Conservation (phyloP, 2,888 invertebrate genomes). For the Ichneumoninae sp. region DNA sequence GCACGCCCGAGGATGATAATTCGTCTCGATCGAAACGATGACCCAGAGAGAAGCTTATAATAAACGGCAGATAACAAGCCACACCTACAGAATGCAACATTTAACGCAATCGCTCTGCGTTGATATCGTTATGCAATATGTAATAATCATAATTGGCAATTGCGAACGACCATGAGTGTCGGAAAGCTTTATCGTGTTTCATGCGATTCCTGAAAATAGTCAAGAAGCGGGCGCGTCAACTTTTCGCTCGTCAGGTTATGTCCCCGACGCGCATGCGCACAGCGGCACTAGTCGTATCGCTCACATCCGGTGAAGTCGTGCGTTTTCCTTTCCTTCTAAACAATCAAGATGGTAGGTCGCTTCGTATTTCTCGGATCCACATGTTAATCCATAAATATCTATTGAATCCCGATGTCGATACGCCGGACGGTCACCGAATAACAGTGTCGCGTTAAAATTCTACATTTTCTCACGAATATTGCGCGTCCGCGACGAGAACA, state of each 20-base stretch:
- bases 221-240: slow-evolving; percentile 36
- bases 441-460: slow-evolving; percentile 2
- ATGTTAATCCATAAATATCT: slow-evolving; percentile 63
- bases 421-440: slow-evolving; percentile 15
- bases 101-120: background rate
- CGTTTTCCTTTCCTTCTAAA: slow-evolving; percentile 77
- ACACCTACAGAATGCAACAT: background rate
- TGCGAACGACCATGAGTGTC: slow-evolving; percentile 11
- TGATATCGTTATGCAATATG: slow-evolving; percentile 12
- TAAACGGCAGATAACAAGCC: slow-evolving; percentile 19
- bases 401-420: slow-evolving; percentile 42
- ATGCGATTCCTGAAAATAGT: slow-evolving; percentile 44
- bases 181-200: slow-evolving; percentile 13
- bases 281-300: slow-evolving; percentile 28
- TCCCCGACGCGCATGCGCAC: slow-evolving; percentile 64
- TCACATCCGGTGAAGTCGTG: slow-evolving; percentile 72
- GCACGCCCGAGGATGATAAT: background rate
- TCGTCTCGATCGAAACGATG: background rate
- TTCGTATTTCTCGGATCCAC: slow-evolving; percentile 52
- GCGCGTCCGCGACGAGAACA: background rate
- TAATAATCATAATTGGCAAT: slow-evolving; percentile 5
- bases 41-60: background rate
- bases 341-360: slow-evolving; percentile 81
- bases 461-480: slow-evolving; percentile 33
- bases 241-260: slow-evolving; percentile 63